Evolutionary conservation across 2,113 vertebrate species (phyloP), one percentile per base, ranked within the genome.

Genomic region (Xiphorhynchus elegans): DNA sequence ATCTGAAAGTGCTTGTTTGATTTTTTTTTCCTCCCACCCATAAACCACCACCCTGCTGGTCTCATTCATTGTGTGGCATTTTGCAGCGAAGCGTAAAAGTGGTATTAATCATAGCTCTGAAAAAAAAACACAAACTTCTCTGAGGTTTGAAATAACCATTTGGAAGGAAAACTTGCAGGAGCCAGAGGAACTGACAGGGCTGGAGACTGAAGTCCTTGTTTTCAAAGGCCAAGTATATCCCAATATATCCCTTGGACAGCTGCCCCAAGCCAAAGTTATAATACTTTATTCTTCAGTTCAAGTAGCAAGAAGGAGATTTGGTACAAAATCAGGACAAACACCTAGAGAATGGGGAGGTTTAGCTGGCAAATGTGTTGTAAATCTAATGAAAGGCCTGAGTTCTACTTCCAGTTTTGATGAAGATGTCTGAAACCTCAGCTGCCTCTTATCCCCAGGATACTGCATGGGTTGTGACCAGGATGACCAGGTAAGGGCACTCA

Each of bases 161-260:
- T 91, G 87, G 92, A 94, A 97, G 76, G 89, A 94, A 95, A 97
- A 96, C 89, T 93, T 97, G 85, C 95, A 97, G 94, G 93, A 97
- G 91, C 90, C 94, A 96, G 91, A 77, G 58, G 25, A 85, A 94
- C 95, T 93, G 90, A 92, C 89, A 91, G 49, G 69, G 79, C 39
- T 87, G 81, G 75, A 96, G 90, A 97, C 89, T 89, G 6, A 97
- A 96, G 92, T 89, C 60, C 91, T 82, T 82, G 77, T 96, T 95
- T 96, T 95, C 91, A 96, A 95, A 96, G 92, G 88, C 91, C 92
- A 96, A 96, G 68, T 90, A 81, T 95, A 93, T 93, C 89, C 85
- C 80, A 96, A 87, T 96, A 95, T 97, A 96, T 96, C 91, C 94
- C 68, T 95, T 96, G 92, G 90, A 92, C 68, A 84, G 89, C 14